Evolutionary conservation across 2,113 vertebrate species (phyloP).

Genomic region (Physeter macrocephalus): DNA sequence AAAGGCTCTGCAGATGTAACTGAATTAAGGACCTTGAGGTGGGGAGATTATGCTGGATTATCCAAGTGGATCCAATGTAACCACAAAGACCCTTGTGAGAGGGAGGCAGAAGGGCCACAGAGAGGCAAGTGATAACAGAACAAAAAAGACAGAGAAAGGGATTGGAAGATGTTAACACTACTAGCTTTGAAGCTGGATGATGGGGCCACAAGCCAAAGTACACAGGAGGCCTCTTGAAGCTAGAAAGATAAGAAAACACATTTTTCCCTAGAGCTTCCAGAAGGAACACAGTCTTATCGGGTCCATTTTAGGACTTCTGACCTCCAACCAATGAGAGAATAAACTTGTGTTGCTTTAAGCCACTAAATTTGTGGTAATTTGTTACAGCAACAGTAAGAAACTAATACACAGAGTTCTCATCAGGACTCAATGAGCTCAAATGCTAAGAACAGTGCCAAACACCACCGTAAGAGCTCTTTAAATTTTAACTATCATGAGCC

Average conservation of each 20-base stretch:
- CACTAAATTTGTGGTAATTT: not conserved
- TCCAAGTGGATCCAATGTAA: not conserved
- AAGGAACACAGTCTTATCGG: not conserved
- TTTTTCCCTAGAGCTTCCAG: not conserved
- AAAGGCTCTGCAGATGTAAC: not conserved
- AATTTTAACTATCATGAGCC: slow-evolving; percentile 1
- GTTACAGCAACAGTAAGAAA: not conserved
- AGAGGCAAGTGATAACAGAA: not conserved
- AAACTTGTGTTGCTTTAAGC: not conserved
- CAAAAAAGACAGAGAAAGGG: not conserved
- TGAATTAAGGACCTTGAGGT: not conserved
- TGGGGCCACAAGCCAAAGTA: not conserved
- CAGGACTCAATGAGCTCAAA: not conserved
- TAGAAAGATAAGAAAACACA: not conserved
- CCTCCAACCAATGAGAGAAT: not conserved
- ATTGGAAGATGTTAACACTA: not conserved
- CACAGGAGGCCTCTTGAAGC: not conserved
- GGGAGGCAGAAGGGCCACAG: not conserved
- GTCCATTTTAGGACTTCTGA: not conserved
- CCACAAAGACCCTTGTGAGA: not conserved
- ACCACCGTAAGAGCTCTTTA: not conserved
- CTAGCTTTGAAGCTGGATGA: not conserved
- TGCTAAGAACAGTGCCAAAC: not conserved
- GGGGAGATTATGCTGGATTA: not conserved
- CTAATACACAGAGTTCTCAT: not conserved